A percentile compares a stretch with the other conserved stretches of the same genome.
These are phyloP conservation scores for Ictalurus punctatus DNA, from an alignment of 2,113 vertebrate genomes.

Conservation along the genomic window DNA sequence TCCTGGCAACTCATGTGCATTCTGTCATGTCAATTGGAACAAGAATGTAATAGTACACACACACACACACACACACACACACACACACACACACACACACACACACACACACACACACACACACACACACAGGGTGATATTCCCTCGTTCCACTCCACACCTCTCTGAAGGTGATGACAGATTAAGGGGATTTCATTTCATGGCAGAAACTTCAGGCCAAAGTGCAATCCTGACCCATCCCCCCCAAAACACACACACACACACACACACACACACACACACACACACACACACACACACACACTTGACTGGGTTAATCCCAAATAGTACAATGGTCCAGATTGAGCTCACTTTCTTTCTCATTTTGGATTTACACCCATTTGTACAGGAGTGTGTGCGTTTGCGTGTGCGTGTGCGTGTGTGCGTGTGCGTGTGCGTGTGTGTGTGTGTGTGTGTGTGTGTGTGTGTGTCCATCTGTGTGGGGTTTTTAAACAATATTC, in stretches of 20 bases:
- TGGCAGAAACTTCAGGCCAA: slow-evolving; percentile 50
- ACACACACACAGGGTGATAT: slow-evolving; percentile 38
- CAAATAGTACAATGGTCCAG: slow-evolving; percentile 41
- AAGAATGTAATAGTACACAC: slow-evolving; percentile 12
- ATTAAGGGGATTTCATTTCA: slow-evolving; percentile 58
- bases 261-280: slow-evolving; percentile 37
- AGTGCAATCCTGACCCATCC: slow-evolving; percentile 45
- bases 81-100: slow-evolving; percentile 24
- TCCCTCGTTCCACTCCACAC: slow-evolving; percentile 49
- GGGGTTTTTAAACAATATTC: not conserved
- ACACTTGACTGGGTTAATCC: slow-evolving; percentile 48
- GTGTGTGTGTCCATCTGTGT: slow-evolving; percentile 18
- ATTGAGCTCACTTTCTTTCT: slow-evolving; percentile 37
- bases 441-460: slow-evolving; percentile 12
- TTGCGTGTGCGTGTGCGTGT: slow-evolving; percentile 26
- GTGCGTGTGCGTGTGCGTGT: slow-evolving; percentile 21
- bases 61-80: slow-evolving; percentile 14
- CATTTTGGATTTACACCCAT: slow-evolving; percentile 41
- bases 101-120: slow-evolving; percentile 21
- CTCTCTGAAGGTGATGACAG: slow-evolving; percentile 53
- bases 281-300: slow-evolving; percentile 37
- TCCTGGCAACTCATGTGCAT: slow-evolving; percentile 1
- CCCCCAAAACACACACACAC: slow-evolving; percentile 24
- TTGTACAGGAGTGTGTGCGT: slow-evolving; percentile 30
- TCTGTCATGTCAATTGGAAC: slow-evolving; percentile 22